These are phyloP conservation scores for Leptocoma aspasia DNA, from an alignment of 2,113 vertebrate genomes.

Conservation along the genomic window DNA sequence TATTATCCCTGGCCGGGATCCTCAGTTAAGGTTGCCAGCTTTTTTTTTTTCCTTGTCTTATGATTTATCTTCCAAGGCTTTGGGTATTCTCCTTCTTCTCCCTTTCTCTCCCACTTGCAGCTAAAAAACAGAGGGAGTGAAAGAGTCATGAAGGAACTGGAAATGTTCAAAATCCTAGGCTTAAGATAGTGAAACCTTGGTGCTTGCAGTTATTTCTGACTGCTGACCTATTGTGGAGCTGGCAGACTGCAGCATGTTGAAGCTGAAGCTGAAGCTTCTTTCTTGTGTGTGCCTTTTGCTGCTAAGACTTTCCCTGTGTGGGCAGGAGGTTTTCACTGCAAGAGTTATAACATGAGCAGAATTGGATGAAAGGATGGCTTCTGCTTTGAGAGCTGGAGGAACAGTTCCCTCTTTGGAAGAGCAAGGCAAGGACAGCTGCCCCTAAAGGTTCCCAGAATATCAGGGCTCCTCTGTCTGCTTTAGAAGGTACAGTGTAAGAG, in stretches of 20 bases:
- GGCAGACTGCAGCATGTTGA: background rate
- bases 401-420: background rate
- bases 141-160: background rate
- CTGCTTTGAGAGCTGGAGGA: background rate
- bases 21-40: background rate
- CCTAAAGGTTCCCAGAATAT: background rate
- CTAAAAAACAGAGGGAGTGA: background rate
- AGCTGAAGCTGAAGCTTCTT: conserved; percentile 8
- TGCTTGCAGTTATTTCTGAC: background rate
- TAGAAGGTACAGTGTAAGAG: background rate
- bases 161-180: background rate
- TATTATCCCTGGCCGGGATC: background rate
- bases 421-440: background rate
- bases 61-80: background rate
- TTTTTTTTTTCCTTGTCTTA: background rate
- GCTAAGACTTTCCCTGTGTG: background rate
- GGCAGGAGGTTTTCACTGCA: background rate
- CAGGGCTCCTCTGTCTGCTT: background rate
- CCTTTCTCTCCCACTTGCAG: background rate
- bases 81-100: background rate
- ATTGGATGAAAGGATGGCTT: background rate
- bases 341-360: background rate
- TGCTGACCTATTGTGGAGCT: background rate
- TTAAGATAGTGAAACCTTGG: background rate
- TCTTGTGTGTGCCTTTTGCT: background rate